These are phyloP conservation scores for Phyllopteryx taeniolatus DNA, from an alignment of 2,113 vertebrate species.

Conservation along the genomic window DNA sequence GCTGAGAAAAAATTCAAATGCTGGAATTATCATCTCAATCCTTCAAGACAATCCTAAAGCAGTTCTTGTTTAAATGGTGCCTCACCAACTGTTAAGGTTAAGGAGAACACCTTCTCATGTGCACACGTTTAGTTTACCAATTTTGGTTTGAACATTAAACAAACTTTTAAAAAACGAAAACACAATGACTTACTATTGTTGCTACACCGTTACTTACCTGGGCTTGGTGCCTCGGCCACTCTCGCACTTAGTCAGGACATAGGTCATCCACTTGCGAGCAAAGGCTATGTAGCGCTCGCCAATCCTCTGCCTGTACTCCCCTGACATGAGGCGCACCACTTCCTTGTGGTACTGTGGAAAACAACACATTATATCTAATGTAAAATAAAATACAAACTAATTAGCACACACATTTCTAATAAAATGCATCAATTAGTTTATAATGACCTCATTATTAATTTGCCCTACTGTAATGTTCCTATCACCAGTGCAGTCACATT, in stretches of 20 bases:
- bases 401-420: not conserved
- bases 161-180: not conserved
- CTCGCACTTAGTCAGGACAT: conserved; percentile 96
- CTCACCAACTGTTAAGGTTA: not conserved
- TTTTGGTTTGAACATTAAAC: not conserved
- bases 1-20: not conserved
- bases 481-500: not conserved
- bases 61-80: not conserved
- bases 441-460: not conserved
- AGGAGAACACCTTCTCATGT: not conserved
- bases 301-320: conserved; percentile 93
- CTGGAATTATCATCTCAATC: not conserved
- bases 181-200: no score
- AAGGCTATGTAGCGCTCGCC: conserved; percentile 95
- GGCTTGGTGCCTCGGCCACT: conserved; percentile 94
- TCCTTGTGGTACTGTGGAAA: conserved; percentile 93
- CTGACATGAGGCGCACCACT: conserved; percentile 97
- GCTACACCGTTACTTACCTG: conserved; percentile 75
- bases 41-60: not conserved
- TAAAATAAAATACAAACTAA: not conserved
- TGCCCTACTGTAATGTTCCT: not conserved
- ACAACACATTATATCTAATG: conserved; percentile 1
- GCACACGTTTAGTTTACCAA: not conserved
- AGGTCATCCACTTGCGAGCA: conserved; percentile 98
- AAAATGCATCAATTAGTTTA: not conserved